Evolutionary conservation across 1,140 invertebrate species (phyloP).

Genomic region (Homalodisca vitripennis): DNA sequence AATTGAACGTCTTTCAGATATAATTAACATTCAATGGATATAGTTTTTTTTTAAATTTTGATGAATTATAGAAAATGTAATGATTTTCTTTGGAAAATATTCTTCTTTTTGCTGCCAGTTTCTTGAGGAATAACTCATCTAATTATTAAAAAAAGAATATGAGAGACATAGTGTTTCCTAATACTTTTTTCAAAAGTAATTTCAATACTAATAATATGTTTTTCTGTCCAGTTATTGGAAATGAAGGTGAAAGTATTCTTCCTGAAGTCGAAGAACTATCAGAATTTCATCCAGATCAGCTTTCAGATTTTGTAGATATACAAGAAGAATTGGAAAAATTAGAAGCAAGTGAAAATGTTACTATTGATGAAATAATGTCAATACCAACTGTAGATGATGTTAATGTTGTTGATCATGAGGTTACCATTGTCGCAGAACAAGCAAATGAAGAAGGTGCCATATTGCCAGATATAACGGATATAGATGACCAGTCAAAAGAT

Average conservation of each 20-base stretch:
- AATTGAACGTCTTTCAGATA: no score
- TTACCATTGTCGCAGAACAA: conserved; percentile 20
- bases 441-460: conserved; percentile 11
- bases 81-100: no score
- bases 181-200: no score
- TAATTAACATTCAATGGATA: no score
- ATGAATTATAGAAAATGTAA: no score
- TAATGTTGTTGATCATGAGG: conserved; percentile 29
- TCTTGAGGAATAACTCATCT: no score
- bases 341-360: conserved; percentile 50
- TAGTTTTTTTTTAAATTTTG: no score
- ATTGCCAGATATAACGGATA: conserved; percentile 13
- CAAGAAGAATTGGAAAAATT: conserved; percentile 51
- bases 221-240: neutral
- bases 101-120: no score
- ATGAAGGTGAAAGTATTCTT: conserved; percentile 11
- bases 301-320: conserved; percentile 50
- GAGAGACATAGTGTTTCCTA: no score
- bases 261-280: conserved; percentile 20
- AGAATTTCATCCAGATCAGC: conserved; percentile 42
- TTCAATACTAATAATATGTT: no score
- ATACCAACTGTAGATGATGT: conserved; percentile 11
- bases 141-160: no score
- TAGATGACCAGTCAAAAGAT: neutral
- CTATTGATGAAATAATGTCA: conserved; percentile 44